Conservation (phyloP, 2,797 vertebrate species). For the Allochrocebus solatus region DNA sequence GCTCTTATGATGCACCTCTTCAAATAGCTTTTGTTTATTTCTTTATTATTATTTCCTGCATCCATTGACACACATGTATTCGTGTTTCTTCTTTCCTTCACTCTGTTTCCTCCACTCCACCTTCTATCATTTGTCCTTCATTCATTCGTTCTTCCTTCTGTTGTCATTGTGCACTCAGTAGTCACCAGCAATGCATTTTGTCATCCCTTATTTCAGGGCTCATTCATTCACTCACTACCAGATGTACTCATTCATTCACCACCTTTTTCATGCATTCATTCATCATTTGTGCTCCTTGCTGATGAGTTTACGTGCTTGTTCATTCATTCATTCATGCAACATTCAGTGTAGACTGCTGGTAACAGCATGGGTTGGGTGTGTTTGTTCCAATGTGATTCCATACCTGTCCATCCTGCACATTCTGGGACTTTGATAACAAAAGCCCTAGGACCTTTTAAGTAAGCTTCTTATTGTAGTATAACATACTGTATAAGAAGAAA, state of each 20-base stretch:
- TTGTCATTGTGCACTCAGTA: fast-evolving
- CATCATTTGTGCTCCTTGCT: neutral
- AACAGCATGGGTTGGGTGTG: neutral
- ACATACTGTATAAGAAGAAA: neutral
- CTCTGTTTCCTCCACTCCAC: too few species aligned
- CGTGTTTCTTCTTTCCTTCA: too few species aligned
- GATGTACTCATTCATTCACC: neutral
- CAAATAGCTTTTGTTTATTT: neutral
- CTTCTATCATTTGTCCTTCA: neutral
- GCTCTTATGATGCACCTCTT: neutral
- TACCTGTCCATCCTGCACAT: fast-evolving
- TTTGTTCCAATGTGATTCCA: neutral
- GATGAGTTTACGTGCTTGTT: too few species aligned
- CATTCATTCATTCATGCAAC: neutral
- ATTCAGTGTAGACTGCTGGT: too few species aligned
- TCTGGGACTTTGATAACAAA: neutral
- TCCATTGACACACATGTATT: neutral
- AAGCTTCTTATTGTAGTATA: neutral
- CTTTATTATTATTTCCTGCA: neutral
- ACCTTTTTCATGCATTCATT: fast-evolving
- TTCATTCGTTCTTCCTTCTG: fast-evolving
- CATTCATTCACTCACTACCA: neutral
- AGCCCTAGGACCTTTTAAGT: neutral
- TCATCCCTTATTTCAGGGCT: neutral
- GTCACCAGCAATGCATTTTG: neutral